Evolutionary conservation across 1,140 invertebrate species (phyloP), one percentile per base, ranked within the genome.

Genomic region (Pseudomyrmex cubaensis): DNA sequence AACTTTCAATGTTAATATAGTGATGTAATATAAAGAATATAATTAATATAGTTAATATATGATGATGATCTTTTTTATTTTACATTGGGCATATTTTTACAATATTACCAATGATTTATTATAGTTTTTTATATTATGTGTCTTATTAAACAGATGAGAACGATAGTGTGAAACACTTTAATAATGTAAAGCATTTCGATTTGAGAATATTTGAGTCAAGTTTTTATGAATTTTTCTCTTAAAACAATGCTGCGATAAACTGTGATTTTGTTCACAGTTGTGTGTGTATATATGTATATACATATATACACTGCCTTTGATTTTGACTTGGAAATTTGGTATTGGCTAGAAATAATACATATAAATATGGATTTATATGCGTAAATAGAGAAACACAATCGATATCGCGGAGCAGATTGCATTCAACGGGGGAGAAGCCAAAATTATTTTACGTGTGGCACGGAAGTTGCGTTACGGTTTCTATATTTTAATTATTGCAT

Each of bases 281-380:
- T 17, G 3, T n/a, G n/a, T 17, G 35, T 57, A 48, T 69, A 25
- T 13, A 35, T 46, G 44, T 15, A 44, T 57, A 1, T 15, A 57
- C 17, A 15, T 59, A 48, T 20, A 59, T 15, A 54, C 2, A 76
- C 44, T 61, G n/a, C 54, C 57, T 25, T 80, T 56, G 5, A 8
- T 78, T 78, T 70, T 80, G 76, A 70, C 44, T 80, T 80, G 76
- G 66, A 80, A 72, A 80, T 80, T 46, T 59, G 46, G 15, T 80
- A 59, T 72, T 70, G 66, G 22, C 46, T 72, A 80, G 44, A 80
- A 80, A 72, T 80, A 80, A 72, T 57, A 72, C 54, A 35, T 35
- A 78, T 80, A 80, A 80, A 72, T 80, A 80, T 80, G 22, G 67
- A 80, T 80, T 80, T 80, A 61, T 80, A 20, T 61, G 46, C 76